phyloP scores from a whole-genome alignment of 2,113 vertebrate genomes.

The Coptodon rendalli region DNA sequence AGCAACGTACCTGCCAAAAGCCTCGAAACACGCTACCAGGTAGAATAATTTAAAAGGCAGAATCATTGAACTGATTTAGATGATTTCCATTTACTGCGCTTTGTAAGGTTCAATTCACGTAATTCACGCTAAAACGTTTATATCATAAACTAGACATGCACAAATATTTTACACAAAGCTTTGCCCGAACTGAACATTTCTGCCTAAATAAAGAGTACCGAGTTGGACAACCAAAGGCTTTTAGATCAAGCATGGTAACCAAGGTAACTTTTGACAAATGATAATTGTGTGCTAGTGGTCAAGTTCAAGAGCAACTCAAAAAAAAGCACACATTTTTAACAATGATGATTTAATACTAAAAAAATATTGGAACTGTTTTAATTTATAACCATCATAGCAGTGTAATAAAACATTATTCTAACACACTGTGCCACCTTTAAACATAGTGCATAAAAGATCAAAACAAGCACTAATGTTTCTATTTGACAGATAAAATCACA shows the following conservation, averaged over 20 bases:
- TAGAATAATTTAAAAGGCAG: not conserved
- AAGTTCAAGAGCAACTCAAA: not conserved
- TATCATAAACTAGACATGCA: not conserved
- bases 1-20: not conserved
- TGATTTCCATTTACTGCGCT: not conserved
- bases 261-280: not conserved
- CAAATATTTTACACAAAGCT: not conserved
- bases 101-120: not conserved
- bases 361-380: not conserved
- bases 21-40: not conserved
- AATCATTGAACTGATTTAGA: not conserved
- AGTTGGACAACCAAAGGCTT: not conserved
- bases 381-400: not conserved
- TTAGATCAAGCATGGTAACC: not conserved
- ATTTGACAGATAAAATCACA: conserved; percentile 52
- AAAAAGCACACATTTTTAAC: not conserved
- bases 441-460: conserved; percentile 26
- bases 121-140: not conserved
- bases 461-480: conserved; percentile 20
- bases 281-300: not conserved
- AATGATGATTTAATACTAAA: not conserved
- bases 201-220: not conserved
- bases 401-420: conserved; percentile 4
- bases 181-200: not conserved
- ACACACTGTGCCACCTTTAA: not conserved